phyloP scores from a whole-genome alignment of 2,888 invertebrate species.

The Amphimallon solstitiale region DNA sequence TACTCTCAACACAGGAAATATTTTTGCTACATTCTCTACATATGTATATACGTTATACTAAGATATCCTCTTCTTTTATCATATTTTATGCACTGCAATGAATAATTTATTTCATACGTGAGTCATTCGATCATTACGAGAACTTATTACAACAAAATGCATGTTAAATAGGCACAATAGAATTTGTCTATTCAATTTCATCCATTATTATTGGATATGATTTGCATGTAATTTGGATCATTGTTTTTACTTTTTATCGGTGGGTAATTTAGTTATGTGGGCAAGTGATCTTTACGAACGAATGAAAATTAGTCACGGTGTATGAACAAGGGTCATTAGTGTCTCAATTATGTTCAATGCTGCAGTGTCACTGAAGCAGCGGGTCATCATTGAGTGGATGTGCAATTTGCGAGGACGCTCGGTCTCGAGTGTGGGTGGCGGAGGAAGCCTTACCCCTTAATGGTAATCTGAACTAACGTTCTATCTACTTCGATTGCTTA shows the following conservation, averaged over 20 bases:
- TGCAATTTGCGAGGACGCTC: constrained; percentile 28
- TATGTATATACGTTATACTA: too few species aligned
- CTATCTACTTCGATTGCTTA: too few species aligned
- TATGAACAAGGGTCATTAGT: constrained; percentile 20
- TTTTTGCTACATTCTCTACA: too few species aligned
- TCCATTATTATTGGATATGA: neutral
- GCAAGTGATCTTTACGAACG: constrained; percentile 5
- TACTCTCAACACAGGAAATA: too few species aligned
- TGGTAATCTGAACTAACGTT: neutral
- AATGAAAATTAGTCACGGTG: constrained; percentile 13
- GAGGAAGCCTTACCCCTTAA: neutral
- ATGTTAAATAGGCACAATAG: too few species aligned
- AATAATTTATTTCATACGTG: too few species aligned
- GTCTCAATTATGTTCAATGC: constrained; percentile 28
- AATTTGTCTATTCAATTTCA: too few species aligned
- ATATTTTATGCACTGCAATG: too few species aligned
- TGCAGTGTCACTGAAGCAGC: constrained; percentile 17
- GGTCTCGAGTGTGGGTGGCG: constrained; percentile 15
- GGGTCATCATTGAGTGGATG: constrained; percentile 15
- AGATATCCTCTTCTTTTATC: too few species aligned
- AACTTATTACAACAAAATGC: too few species aligned
- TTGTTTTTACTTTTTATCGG: constrained; percentile 17
- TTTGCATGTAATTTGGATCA: constrained; percentile 16
- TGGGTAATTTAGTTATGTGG: constrained; percentile 18
- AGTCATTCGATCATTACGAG: too few species aligned